phyloP scores from a whole-genome alignment of 2,888 invertebrate genomes.

The Polietes domitor region DNA sequence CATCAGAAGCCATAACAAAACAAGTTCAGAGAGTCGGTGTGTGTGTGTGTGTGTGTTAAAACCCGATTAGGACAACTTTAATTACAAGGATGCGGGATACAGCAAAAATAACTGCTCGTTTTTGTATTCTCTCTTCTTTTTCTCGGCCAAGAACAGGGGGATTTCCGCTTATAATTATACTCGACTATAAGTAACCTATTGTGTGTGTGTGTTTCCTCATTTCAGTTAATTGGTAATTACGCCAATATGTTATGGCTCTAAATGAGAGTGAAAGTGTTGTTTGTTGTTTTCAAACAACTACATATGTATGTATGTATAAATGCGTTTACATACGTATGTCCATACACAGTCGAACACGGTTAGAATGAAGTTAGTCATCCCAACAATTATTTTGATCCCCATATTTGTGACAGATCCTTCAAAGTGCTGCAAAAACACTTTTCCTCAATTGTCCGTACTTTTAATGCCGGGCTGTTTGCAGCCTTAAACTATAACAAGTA shows the following conservation, averaged over 20 bases:
- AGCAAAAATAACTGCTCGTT: background rate
- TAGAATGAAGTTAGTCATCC: too few species aligned
- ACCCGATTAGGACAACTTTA: constrained; percentile 29
- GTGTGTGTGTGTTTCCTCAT: background rate
- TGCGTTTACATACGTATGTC: too few species aligned
- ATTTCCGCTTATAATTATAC: constrained; percentile 44
- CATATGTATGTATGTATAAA: too few species aligned
- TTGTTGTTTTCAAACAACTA: background rate
- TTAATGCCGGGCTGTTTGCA: too few species aligned
- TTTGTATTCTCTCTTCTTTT: background rate
- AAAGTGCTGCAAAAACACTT: too few species aligned
- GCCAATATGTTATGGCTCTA: constrained; percentile 35
- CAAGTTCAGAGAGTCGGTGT: background rate
- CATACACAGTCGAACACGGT: too few species aligned
- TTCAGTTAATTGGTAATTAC: constrained; percentile 48
- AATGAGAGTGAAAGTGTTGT: constrained; percentile 29
- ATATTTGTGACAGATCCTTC: too few species aligned
- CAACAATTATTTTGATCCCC: too few species aligned
- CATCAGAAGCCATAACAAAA: constrained; percentile 16
- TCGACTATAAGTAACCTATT: background rate
- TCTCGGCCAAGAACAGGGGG: constrained; percentile 14
- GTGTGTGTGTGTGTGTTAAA: constrained; percentile 23
- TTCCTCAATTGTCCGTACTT: too few species aligned
- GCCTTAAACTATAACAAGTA: too few species aligned
- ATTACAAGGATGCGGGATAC: constrained; percentile 38